Evolutionary conservation across 2,113 vertebrate genomes (phyloP).

Genomic region (Nycticryphes semicollaris): DNA sequence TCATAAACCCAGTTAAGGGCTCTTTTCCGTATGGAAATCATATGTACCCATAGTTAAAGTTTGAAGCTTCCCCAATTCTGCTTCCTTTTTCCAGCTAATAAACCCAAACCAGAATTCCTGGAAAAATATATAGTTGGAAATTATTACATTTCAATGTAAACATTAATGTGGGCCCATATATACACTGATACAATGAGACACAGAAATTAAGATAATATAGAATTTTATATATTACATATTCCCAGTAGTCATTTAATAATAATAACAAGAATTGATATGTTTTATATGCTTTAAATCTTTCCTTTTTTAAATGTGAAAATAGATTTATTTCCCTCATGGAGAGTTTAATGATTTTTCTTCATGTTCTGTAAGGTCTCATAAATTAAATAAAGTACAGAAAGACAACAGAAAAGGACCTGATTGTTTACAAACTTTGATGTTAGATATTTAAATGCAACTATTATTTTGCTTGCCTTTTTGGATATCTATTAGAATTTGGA

Average conservation of each 20-base stretch:
- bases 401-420: not conserved
- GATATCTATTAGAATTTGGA: not conserved
- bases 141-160: not conserved
- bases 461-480: not conserved
- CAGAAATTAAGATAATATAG: not conserved
- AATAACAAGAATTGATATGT: not conserved
- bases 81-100: not conserved
- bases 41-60: not conserved
- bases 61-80: not conserved
- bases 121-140: not conserved
- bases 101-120: not conserved
- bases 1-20: not conserved
- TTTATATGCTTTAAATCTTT: not conserved
- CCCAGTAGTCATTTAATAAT: not conserved
- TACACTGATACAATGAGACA: not conserved
- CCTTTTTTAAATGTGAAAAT: not conserved
- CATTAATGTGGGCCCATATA: not conserved
- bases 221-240: not conserved
- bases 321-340: fast-evolving
- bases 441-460: not conserved
- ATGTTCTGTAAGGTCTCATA: not conserved
- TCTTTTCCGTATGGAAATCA: not conserved
- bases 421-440: not conserved
- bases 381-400: not conserved
- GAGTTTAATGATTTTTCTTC: not conserved